These are phyloP conservation scores for Morpho deidamia DNA, from an alignment of 2,888 invertebrate genomes.

Conservation along the genomic window DNA sequence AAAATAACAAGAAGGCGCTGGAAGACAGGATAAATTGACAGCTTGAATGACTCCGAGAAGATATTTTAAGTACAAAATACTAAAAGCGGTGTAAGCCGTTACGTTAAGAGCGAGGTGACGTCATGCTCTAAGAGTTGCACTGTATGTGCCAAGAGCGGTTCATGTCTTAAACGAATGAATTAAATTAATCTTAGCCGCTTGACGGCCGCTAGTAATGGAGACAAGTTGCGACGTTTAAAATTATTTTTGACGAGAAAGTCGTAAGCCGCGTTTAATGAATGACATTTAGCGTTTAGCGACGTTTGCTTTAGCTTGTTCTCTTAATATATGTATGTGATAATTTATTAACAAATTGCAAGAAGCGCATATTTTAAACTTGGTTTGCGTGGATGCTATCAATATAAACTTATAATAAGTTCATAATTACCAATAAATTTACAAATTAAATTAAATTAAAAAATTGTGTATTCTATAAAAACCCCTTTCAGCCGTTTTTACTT, in stretches of 20 bases:
- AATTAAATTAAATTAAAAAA: too few species aligned
- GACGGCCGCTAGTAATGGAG: constrained; percentile 63
- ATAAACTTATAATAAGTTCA: too few species aligned
- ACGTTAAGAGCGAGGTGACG: constrained; percentile 38
- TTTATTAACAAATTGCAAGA: too few species aligned
- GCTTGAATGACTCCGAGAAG: constrained; percentile 20
- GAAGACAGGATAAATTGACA: constrained; percentile 7
- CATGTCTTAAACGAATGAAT: constrained; percentile 59
- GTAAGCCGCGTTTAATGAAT: constrained; percentile 12
- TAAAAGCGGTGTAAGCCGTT: constrained; percentile 49
- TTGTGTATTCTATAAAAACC: too few species aligned
- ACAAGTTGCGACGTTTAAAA: constrained; percentile 46
- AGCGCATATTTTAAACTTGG: too few species aligned
- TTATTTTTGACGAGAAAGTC: constrained; percentile 36
- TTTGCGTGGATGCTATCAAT: too few species aligned
- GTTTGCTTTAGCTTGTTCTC: background rate
- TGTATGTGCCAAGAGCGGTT: constrained; percentile 49
- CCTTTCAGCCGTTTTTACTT: too few species aligned
- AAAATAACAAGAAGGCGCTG: background rate
- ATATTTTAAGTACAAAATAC: constrained; percentile 29
- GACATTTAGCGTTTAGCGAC: background rate
- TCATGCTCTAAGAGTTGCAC: constrained; percentile 37
- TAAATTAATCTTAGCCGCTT: constrained; percentile 64
- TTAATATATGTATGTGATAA: too few species aligned
- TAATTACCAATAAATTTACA: too few species aligned